These are phyloP conservation scores for Ctenodactylus gundi DNA, from an alignment of 2,113 vertebrate genomes.

Conservation along the genomic window DNA sequence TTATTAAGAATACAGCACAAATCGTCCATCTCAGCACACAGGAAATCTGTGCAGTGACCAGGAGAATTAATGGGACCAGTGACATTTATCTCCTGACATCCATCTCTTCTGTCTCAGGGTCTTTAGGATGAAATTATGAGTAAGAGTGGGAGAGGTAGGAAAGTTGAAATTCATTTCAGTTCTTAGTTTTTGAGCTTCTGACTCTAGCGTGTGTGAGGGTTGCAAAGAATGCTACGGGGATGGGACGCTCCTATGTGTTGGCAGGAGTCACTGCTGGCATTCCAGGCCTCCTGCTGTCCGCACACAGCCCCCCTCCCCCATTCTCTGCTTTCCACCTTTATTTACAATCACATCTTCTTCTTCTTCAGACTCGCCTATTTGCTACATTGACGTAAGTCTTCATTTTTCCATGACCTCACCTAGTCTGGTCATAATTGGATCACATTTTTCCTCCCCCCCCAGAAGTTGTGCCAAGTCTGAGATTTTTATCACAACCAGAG, in stretches of 20 bases:
- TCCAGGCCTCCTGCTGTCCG: background rate
- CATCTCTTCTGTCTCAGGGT: slow-evolving; percentile 25
- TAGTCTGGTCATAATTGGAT: background rate
- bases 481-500: background rate
- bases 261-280: background rate
- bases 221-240: background rate
- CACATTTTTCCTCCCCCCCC: background rate
- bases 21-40: slow-evolving; percentile 34
- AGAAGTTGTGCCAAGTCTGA: background rate
- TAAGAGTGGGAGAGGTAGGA: background rate
- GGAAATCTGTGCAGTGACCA: slow-evolving; percentile 9
- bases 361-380: background rate
- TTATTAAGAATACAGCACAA: slow-evolving; percentile 36
- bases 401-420: background rate
- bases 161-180: background rate
- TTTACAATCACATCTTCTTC: background rate
- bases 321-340: background rate
- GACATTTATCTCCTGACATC: slow-evolving; percentile 50
- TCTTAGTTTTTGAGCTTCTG: background rate
- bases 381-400: background rate
- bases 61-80: slow-evolving; percentile 57
- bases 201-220: background rate
- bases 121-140: background rate
- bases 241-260: background rate
- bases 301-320: rapidly evolving